Evolutionary conservation across 2,113 vertebrate species (phyloP).

Genomic region (Forbesichthys papilliferus): DNA sequence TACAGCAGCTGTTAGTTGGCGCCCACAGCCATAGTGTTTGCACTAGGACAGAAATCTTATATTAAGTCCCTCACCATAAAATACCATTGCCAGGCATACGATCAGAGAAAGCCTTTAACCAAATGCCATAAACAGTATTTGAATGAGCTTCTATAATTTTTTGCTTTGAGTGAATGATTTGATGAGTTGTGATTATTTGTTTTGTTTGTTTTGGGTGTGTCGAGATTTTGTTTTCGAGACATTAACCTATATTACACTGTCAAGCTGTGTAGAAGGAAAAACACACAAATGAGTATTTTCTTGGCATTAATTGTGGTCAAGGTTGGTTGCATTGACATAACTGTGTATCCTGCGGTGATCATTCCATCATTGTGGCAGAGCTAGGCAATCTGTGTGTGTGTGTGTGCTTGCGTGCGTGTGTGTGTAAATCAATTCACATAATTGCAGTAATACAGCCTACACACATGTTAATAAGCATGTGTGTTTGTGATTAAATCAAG

Average conservation of each 20-base stretch:
- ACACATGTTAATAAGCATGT: neutral
- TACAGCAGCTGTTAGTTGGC: constrained; percentile 76
- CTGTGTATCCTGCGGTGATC: constrained; percentile 36
- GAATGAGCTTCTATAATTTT: constrained; percentile 63
- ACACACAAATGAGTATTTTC: constrained; percentile 52
- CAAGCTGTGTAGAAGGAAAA: constrained; percentile 53
- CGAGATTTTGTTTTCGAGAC: constrained; percentile 14
- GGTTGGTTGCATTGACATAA: constrained; percentile 23
- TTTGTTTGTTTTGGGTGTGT: constrained; percentile 31
- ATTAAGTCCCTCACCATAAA: constrained; percentile 71
- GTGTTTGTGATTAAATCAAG: neutral
- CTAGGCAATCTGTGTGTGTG: constrained; percentile 2
- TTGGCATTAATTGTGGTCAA: constrained; percentile 39
- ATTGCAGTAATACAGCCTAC: no score
- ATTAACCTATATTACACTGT: constrained; percentile 50
- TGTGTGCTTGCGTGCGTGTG: neutral
- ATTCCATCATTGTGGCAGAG: constrained; percentile 20
- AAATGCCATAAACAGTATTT: constrained; percentile 65
- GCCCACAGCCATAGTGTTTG: constrained; percentile 72
- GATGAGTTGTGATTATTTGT: constrained; percentile 48
- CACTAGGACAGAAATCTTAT: constrained; percentile 74
- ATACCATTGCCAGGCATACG: constrained; percentile 59
- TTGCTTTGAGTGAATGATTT: constrained; percentile 43
- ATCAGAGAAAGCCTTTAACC: constrained; percentile 65
- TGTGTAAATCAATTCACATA: no score